Conservation (phyloP, 2,888 invertebrate species). For the Camptogramma bilineatum region DNA sequence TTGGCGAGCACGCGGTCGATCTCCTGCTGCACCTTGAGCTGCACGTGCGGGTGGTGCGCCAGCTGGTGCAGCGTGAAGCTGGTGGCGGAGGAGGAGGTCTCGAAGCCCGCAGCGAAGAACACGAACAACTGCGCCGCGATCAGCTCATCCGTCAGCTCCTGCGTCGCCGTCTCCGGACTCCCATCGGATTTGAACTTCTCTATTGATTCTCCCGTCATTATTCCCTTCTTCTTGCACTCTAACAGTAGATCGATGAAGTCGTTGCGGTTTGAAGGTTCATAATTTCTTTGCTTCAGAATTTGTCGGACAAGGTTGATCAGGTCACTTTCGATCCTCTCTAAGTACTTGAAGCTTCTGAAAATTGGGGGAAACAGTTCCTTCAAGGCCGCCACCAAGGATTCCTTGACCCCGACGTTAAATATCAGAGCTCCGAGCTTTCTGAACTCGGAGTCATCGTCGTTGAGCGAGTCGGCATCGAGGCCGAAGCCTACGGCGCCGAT, state of each 20-base stretch:
- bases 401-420: slow-evolving; percentile 49
- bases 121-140: slow-evolving; percentile 65
- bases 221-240: slow-evolving; percentile 59
- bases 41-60: slow-evolving; percentile 60
- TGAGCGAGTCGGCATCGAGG: slow-evolving; percentile 64
- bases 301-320: slow-evolving; percentile 55
- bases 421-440: slow-evolving; percentile 61
- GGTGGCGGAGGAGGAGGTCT: slow-evolving; percentile 67
- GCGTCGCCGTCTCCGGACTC: slow-evolving; percentile 47
- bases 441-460: slow-evolving; percentile 62
- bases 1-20: slow-evolving; percentile 58
- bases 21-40: slow-evolving; percentile 58
- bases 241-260: slow-evolving; percentile 66
- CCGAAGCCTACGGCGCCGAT: slow-evolving; percentile 71
- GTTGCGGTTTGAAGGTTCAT: slow-evolving; percentile 59
- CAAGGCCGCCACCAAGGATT: slow-evolving; percentile 48
- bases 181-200: slow-evolving; percentile 58
- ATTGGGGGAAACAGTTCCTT: slow-evolving; percentile 60
- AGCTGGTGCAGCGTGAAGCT: slow-evolving; percentile 67
- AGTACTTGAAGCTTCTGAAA: slow-evolving; percentile 52
- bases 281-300: slow-evolving; percentile 60
- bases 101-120: slow-evolving; percentile 68
- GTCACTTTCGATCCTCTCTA: slow-evolving; percentile 55
- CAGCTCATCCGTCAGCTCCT: slow-evolving; percentile 59
- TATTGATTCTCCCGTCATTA: slow-evolving; percentile 59